These are phyloP conservation scores for Lates calcarifer DNA, from an alignment of 2,113 vertebrate species.

Conservation along the genomic window DNA sequence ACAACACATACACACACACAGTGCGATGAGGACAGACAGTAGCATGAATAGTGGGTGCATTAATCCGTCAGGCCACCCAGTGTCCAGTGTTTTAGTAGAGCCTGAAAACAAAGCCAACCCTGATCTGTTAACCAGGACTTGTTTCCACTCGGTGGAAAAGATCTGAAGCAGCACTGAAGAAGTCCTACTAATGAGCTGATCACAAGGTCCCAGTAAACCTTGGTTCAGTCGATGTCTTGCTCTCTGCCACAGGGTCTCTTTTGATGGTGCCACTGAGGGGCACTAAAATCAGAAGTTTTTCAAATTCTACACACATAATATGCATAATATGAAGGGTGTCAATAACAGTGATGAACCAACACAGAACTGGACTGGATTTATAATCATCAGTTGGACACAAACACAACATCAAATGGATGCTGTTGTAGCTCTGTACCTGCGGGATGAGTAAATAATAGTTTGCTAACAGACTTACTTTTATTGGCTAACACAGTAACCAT, in stretches of 20 bases:
- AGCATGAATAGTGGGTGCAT: constrained; percentile 41
- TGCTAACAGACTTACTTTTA: no score
- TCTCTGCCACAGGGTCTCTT: not conserved
- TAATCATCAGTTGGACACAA: no score
- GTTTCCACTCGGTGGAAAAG: constrained; percentile 47
- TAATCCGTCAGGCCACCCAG: constrained; percentile 53
- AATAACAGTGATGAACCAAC: not conserved
- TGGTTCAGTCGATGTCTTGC: not conserved
- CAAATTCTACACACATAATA: not conserved
- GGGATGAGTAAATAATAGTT: not conserved
- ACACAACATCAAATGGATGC: no score
- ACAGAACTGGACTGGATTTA: no score
- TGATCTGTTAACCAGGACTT: constrained; percentile 33
- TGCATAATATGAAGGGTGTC: not conserved
- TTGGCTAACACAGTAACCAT: no score
- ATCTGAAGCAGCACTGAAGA: constrained; percentile 23
- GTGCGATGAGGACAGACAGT: constrained; percentile 9
- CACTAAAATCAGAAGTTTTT: not conserved
- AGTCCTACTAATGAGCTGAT: constrained; percentile 53
- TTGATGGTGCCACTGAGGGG: no score
- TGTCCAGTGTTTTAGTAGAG: constrained; percentile 38
- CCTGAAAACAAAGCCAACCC: constrained; percentile 43
- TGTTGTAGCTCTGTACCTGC: not conserved
- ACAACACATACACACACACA: constrained; percentile 29
- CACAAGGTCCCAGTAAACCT: constrained; percentile 24